These are phyloP conservation scores for Hirudinaria manillensis DNA, from an alignment of 2,888 invertebrate species.

Conservation along the genomic window DNA sequence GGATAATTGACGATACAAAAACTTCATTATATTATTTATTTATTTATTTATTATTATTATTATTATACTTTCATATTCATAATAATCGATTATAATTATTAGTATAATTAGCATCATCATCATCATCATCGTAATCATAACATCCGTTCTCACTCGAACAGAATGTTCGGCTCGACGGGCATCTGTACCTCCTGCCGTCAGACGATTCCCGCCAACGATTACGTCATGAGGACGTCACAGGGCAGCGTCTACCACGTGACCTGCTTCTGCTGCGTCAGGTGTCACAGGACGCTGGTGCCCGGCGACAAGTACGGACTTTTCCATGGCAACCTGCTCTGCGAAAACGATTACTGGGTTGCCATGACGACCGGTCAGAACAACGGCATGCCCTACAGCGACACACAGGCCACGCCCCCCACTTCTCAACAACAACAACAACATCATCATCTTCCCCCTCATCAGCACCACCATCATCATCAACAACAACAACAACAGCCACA, in stretches of 20 bases:
- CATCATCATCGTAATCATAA: too few relatives aligned
- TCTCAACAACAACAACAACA: neutral
- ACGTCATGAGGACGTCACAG: conserved; percentile 74
- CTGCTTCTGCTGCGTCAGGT: conserved; percentile 91
- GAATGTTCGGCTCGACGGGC: conserved; percentile 83
- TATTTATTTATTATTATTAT: too few relatives aligned
- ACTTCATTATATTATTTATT: too few relatives aligned
- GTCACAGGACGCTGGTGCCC: conserved; percentile 77
- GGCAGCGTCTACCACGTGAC: conserved; percentile 79
- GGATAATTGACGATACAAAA: too few relatives aligned
- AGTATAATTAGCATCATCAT: too few relatives aligned
- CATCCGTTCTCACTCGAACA: conserved; percentile 53
- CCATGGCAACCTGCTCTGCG: conserved; percentile 83
- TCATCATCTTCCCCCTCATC: neutral
- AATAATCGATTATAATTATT: too few relatives aligned
- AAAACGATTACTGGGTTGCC: conserved; percentile 72
- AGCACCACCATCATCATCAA: neutral
- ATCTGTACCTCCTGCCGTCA: conserved; percentile 86
- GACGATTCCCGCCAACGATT: conserved; percentile 84
- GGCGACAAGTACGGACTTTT: conserved; percentile 90
- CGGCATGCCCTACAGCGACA: neutral
- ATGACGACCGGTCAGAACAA: conserved; percentile 9
- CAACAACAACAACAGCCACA: neutral
- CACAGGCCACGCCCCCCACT: too few relatives aligned
- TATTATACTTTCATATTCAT: too few relatives aligned